Percentiles rank a stretch among this genome's conserved stretches.
Conservation (phyloP, 2,113 vertebrate species). For the Pungitius pungitius region DNA sequence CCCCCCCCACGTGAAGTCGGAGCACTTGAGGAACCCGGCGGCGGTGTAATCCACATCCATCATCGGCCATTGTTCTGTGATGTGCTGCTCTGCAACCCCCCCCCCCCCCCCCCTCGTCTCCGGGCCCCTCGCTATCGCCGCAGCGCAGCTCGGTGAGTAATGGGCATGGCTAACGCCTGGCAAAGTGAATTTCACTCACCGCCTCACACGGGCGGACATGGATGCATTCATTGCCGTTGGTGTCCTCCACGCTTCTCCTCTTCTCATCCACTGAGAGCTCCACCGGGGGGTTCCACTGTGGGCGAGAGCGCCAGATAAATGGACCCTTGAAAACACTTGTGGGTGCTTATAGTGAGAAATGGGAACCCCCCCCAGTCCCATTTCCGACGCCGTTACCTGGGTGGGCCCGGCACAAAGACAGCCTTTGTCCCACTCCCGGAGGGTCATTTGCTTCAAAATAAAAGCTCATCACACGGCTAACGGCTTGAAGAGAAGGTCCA, state of each 20-base stretch:
- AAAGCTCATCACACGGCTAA: slow-evolving; percentile 45
- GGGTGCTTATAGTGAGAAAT: slow-evolving; percentile 49
- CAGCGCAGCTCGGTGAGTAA: slow-evolving; percentile 66
- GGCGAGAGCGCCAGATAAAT: slow-evolving; percentile 50
- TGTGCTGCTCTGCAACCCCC: slow-evolving; percentile 35
- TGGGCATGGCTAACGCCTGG: slow-evolving; percentile 63
- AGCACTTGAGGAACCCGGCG: slow-evolving; percentile 42
- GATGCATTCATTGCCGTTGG: slow-evolving; percentile 54
- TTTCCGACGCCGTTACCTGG: slow-evolving; percentile 49
- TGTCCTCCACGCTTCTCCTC: slow-evolving; percentile 52
- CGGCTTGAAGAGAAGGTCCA: slow-evolving; percentile 38
- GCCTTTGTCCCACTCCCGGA: slow-evolving; percentile 42
- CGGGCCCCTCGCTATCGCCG: slow-evolving; percentile 56
- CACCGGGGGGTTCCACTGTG: slow-evolving; percentile 29
- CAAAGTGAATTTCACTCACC: slow-evolving; percentile 70
- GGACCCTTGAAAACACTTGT: slow-evolving; percentile 61
- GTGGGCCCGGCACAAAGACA: slow-evolving; percentile 52
- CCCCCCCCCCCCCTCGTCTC: slow-evolving; percentile 37
- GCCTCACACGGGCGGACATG: slow-evolving; percentile 54
- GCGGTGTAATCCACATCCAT: slow-evolving; percentile 45
- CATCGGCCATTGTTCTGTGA: slow-evolving; percentile 43
- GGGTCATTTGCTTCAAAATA: slow-evolving; percentile 33
- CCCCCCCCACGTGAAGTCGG: too few species aligned
- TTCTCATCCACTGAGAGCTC: slow-evolving; percentile 50
- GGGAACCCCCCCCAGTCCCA: slow-evolving; percentile 35